phyloP scores from a whole-genome alignment of 2,888 invertebrate species.

The Acanthosepion lycidas region DNA sequence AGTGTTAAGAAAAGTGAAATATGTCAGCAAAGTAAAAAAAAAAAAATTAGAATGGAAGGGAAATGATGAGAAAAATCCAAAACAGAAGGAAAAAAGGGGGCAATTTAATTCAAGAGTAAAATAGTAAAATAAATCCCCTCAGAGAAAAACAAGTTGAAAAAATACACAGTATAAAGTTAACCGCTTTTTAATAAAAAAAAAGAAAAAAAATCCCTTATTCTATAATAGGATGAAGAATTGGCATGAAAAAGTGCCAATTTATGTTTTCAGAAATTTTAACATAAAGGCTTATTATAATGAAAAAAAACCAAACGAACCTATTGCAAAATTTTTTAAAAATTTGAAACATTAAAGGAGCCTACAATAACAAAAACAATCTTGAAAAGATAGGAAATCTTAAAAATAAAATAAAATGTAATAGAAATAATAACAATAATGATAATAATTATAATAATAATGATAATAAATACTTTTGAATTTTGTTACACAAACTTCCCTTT shows the following conservation, averaged over 20 bases:
- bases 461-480: slow-evolving; percentile 33
- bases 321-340: background rate
- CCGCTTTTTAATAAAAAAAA: background rate
- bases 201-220: background rate
- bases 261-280: background rate
- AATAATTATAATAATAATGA: background rate
- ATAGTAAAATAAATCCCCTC: background rate
- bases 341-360: background rate
- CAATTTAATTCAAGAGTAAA: background rate
- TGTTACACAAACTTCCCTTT: slow-evolving; percentile 12
- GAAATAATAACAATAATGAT: background rate
- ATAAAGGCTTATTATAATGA: background rate
- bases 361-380: background rate
- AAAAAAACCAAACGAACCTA: background rate
- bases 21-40: too few species aligned
- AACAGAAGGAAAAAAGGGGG: too few species aligned
- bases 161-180: background rate
- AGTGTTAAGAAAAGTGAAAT: too few species aligned
- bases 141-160: background rate
- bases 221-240: background rate
- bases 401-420: too few species aligned
- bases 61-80: too few species aligned
- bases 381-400: background rate
- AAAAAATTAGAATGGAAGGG: too few species aligned
- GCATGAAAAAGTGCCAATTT: background rate